phyloP scores from a whole-genome alignment of 2,113 vertebrate genomes.

The Callipepla californica region DNA sequence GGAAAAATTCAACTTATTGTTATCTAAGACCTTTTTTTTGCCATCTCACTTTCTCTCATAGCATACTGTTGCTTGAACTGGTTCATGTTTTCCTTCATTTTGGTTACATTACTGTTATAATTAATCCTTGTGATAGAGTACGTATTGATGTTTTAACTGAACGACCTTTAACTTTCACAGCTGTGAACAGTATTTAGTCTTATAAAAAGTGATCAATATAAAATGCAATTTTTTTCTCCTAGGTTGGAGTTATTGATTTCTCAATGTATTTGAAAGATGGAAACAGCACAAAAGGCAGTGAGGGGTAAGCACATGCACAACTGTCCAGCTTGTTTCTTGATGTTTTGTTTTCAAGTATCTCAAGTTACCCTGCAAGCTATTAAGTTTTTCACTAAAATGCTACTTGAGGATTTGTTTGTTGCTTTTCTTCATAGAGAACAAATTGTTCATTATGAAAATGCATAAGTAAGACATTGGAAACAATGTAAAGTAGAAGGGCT shows the following conservation, averaged over 20 bases:
- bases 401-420: neutral
- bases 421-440: no score
- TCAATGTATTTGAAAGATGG: constrained; percentile 99
- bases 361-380: neutral
- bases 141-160: neutral
- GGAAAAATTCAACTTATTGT: neutral
- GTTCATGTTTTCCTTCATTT: neutral
- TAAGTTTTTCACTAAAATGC: neutral
- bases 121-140: neutral
- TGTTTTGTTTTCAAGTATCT: neutral
- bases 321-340: neutral
- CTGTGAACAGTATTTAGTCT: neutral
- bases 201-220: neutral
- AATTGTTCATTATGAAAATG: neutral
- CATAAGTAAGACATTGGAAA: neutral
- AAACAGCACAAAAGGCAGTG: constrained; percentile 92
- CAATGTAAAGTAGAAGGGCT: neutral
- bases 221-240: constrained; percentile 31
- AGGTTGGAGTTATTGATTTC: constrained; percentile 99
- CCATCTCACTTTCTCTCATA: neutral
- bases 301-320: constrained; percentile 84
- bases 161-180: neutral
- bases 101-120: neutral
- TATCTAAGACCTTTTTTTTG: neutral
- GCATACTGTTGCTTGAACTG: neutral